Conservation (phyloP, 2,888 invertebrate species). For the Mythimna lalbum region DNA sequence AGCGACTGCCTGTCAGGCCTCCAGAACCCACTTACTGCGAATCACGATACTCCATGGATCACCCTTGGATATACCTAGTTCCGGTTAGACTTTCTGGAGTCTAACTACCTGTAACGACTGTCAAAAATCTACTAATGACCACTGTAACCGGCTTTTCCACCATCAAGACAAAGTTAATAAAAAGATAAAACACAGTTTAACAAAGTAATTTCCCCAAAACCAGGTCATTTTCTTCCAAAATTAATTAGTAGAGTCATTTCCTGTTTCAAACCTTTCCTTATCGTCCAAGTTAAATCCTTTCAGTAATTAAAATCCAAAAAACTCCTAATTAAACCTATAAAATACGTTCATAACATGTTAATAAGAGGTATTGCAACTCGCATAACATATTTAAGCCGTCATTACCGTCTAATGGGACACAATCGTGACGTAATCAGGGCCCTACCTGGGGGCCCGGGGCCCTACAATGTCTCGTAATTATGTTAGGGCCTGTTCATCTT, state of each 20-base stretch:
- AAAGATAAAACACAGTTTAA: neutral
- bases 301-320: constrained; percentile 34
- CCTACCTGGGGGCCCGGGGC: constrained; percentile 61
- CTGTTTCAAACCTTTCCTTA: constrained; percentile 20
- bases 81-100: too few species aligned
- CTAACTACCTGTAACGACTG: too few species aligned
- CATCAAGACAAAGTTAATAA: too few species aligned
- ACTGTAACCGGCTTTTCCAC: too few species aligned
- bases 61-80: too few species aligned
- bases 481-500: constrained; percentile 51
- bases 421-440: constrained; percentile 67
- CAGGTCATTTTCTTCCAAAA: neutral
- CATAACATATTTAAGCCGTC: constrained; percentile 45
- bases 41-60: too few species aligned
- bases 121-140: too few species aligned
- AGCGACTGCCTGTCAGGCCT: too few species aligned
- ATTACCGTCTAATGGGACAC: constrained; percentile 60
- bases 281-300: constrained; percentile 5
- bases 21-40: too few species aligned
- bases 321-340: constrained; percentile 37
- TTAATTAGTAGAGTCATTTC: constrained; percentile 21
- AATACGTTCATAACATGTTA: constrained; percentile 37
- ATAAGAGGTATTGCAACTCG: constrained; percentile 41
- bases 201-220: constrained; percentile 12
- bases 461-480: constrained; percentile 64